Evolutionary conservation across 2,888 invertebrate genomes (phyloP), one percentile per base, ranked within the genome.

Genomic region (Acleris laterana): DNA sequence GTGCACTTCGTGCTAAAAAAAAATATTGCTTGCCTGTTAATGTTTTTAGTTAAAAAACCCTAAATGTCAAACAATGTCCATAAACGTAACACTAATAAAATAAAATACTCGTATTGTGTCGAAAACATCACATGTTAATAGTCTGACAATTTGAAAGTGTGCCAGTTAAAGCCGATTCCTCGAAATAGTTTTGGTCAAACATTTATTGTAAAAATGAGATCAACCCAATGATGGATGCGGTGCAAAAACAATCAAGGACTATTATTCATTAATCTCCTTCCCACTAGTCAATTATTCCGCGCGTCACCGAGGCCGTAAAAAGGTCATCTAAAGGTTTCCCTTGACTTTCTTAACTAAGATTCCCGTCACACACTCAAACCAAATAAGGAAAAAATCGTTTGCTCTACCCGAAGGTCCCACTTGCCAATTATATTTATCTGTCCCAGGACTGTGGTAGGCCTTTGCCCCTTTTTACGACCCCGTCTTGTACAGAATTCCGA

Each of bases 351-450:
- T 66, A 66, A 66, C 58, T 62, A 62, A 50, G 17, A 69, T 69
- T 65, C 68, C 57, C 56, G 20, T 49, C 68, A 69, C 68, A 66
- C 55, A 44, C 66, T 55, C 53, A 51, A 49, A 48, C 51, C 58
- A 58, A 66, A 69, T 66, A 59, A 52, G 53, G 62, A 56, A 66
- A 62, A 69, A 66, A 69, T 62, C 66, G 59, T 66, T 69, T 62
- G 50, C 59, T 62, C 52, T 56, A 50, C 66, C 66, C 66, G 62
- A 52, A 68, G 61, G 62, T 69, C 68, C 58, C 61, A 62, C 69
- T 71, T 69, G 68, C 74, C 81, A 80, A 82, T 82, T 80, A 78
- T 78, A 76, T 79, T 75, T 80, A 83, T 83, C 73, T 76, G 79
- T 82, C 82, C 81, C 81, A 71, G 74, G 81, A 72, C 76, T 76